phyloP scores from a whole-genome alignment of 2,113 vertebrate species.

The Oncorhynchus masou region DNA sequence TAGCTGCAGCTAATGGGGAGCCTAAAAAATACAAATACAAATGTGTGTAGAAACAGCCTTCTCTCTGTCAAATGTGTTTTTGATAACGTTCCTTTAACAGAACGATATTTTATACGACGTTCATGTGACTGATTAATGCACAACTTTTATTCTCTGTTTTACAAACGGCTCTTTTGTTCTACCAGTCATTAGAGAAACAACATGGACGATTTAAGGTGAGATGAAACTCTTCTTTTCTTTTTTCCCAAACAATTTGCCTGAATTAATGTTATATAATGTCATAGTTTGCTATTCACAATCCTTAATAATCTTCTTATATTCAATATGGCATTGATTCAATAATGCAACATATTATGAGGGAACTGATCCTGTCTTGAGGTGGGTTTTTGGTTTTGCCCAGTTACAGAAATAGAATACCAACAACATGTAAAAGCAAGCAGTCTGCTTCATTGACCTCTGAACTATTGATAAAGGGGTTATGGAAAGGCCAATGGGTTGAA shows the following conservation, averaged over 20 bases:
- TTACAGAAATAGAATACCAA: slow-evolving; percentile 15
- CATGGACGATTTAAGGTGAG: slow-evolving; percentile 66
- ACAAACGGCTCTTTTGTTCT: slow-evolving; percentile 25
- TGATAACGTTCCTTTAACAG: neutral
- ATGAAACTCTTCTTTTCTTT: neutral
- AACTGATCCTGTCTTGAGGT: neutral
- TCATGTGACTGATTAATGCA: too few relatives aligned
- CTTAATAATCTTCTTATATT: neutral
- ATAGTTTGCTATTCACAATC: too few relatives aligned
- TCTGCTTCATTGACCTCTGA: neutral
- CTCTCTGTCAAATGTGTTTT: neutral
- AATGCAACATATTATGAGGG: neutral
- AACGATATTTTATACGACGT: too few relatives aligned
- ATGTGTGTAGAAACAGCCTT: neutral
- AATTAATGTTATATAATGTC: too few relatives aligned
- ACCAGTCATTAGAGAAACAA: slow-evolving; percentile 42
- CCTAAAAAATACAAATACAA: neutral
- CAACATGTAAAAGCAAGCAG: neutral
- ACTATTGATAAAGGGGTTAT: neutral
- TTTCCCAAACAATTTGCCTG: neutral
- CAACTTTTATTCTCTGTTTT: neutral
- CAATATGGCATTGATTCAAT: neutral
- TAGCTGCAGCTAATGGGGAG: too few relatives aligned
- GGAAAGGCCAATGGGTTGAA: neutral
- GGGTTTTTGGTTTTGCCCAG: neutral